A percentile compares a stretch with the other conserved stretches of the same genome.
These are phyloP conservation scores for Spicauda simplicius DNA, from an alignment of 2,888 invertebrate genomes.

Conservation along the genomic window DNA sequence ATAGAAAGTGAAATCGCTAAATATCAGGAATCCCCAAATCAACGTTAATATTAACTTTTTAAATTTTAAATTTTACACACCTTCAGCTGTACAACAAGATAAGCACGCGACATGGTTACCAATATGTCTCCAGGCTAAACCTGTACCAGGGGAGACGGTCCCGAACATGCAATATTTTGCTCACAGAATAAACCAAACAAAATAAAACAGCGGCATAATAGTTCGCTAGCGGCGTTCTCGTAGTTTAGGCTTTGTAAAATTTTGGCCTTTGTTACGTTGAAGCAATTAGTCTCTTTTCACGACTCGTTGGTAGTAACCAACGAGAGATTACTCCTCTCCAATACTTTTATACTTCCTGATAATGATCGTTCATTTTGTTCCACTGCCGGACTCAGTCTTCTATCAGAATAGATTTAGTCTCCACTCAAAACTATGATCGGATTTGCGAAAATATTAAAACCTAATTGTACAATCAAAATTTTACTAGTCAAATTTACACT, in stretches of 20 bases:
- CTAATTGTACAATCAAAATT: too few species aligned
- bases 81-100: neutral
- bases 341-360: too few species aligned
- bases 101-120: neutral
- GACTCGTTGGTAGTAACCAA: neutral
- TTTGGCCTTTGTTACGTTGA: neutral
- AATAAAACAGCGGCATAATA: constrained; percentile 5
- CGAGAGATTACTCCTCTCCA: neutral
- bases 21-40: too few species aligned
- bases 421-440: too few species aligned
- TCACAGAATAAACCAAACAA: constrained; percentile 3
- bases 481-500: too few species aligned
- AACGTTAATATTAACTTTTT: neutral
- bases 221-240: neutral
- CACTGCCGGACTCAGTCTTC: too few species aligned
- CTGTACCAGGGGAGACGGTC: neutral
- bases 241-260: neutral
- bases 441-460: too few species aligned
- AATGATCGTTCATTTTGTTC: too few species aligned
- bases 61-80: neutral
- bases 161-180: constrained; percentile 2
- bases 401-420: too few species aligned
- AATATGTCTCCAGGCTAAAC: neutral
- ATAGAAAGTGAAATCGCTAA: too few species aligned
- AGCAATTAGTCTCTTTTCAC: neutral